Evolutionary conservation across 2,888 invertebrate genomes (phyloP), one percentile per base, ranked within the genome.

Genomic region (Netelia melanura): DNA sequence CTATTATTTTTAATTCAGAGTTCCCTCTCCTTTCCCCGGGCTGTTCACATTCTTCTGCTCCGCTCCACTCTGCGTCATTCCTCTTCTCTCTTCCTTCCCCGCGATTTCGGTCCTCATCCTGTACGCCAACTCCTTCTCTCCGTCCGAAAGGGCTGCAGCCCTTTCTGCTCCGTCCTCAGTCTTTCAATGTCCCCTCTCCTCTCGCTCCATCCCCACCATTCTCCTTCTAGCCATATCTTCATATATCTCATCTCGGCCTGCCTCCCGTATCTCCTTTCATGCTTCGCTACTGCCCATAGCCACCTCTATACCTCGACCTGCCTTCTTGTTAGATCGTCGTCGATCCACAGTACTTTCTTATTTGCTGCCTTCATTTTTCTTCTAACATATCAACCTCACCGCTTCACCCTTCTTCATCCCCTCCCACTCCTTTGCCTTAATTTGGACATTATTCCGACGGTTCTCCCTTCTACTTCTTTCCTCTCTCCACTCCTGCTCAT

Each of bases 311-410:
- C 43, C 30, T 83, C 78, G 17, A 17, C 17, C 17, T 17, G 17
- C 17, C 72, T 83, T 38, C 52, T 75, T 11, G 80, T 70, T n/a
- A 81, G 14, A 21, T 80, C 83, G n/a, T 80, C 72, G 1, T 48
- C 38, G 23, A 77, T 43, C n/a, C 38, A 70, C 10, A 61, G 64
- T 38, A 1, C 8, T 17, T 21, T 21, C 8, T 21, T 17, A 56
- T 56, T n/a, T 56, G 8, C 8, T 56, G 56, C 6, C 56, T 21
- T 2, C 1, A 56, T 5, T 17, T 3, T 56, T 56, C 56, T 17
- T 14, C 56, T 17, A n/a, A n/a, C n/a, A n/a, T n/a, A 56, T 56
- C 64, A 38, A 43, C 6, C 14, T 11, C 64, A 64, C 11, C 0
- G n/a, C 23, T 8, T 11, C 38, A 3, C 6, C 64, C 17, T 38